Evolutionary conservation across 2,113 vertebrate species (phyloP).

Genomic region (Nothocercus nigrocapillus): DNA sequence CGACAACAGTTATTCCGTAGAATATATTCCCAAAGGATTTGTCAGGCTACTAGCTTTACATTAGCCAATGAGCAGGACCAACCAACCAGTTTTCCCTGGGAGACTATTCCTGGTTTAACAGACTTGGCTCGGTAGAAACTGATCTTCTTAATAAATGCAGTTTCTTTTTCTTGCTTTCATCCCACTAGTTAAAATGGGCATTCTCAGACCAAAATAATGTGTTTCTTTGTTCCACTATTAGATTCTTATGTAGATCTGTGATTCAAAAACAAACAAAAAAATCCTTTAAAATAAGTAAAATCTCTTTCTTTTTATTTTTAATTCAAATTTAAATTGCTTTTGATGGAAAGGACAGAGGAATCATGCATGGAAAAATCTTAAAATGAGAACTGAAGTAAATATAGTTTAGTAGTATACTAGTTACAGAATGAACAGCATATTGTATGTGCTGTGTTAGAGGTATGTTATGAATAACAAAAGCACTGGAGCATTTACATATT

Average conservation of each 20-base stretch:
- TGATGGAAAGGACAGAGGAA: neutral
- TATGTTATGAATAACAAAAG: conserved; percentile 92
- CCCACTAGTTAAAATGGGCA: neutral
- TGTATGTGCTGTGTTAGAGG: conserved; percentile 87
- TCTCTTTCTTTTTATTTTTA: conserved; percentile 1
- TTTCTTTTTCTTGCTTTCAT: neutral
- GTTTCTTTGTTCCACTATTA: conserved; percentile 70
- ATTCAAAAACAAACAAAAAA: neutral
- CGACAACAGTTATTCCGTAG: neutral
- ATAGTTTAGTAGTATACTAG: conserved; percentile 74
- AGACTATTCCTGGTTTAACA: neutral
- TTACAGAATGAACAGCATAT: conserved; percentile 87
- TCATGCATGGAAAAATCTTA: neutral
- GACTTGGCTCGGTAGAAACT: neutral
- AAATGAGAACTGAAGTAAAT: conserved; percentile 64
- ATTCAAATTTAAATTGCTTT: neutral
- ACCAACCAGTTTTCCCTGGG: neutral
- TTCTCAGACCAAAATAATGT: neutral
- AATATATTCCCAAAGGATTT: neutral
- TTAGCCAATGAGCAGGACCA: rapidly evolving
- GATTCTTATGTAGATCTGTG: neutral
- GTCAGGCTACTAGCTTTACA: neutral
- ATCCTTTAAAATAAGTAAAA: neutral
- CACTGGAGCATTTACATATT: conserved; percentile 92
- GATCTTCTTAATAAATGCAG: neutral